Evolutionary conservation across 2,113 vertebrate genomes (phyloP).

Genomic region (Sporophila hypoxantha): DNA sequence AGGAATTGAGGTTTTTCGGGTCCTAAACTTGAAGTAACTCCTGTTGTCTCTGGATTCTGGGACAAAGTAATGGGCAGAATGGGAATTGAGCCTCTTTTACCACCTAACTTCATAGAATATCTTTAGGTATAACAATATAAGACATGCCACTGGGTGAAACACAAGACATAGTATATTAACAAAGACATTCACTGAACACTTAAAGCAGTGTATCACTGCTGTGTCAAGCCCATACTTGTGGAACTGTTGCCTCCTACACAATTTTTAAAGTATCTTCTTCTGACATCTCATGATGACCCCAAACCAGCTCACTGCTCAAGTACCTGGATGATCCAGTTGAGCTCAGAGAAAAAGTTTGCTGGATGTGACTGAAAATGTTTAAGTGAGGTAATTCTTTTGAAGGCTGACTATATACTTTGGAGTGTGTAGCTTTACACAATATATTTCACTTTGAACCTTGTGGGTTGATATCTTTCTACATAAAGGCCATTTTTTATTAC

Average conservation of each 20-base stretch:
- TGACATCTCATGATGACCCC: not conserved
- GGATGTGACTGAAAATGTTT: not conserved
- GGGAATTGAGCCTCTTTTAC: not conserved
- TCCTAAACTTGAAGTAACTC: not conserved
- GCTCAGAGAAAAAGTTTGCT: not conserved
- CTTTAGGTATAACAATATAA: not conserved
- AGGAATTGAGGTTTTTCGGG: not conserved
- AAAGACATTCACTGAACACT: not conserved
- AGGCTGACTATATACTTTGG: not conserved
- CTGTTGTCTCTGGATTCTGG: not conserved
- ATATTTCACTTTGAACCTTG: not conserved
- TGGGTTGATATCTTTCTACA: not conserved
- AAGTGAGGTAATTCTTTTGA: not conserved
- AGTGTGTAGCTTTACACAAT: not conserved
- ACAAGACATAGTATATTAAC: not conserved
- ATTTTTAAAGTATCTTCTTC: not conserved
- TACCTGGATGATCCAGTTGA: not conserved
- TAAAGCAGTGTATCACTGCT: not conserved
- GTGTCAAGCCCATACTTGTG: not conserved
- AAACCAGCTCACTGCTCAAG: not conserved
- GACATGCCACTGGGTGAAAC: not conserved
- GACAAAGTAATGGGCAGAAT: not conserved
- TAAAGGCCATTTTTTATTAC: not conserved
- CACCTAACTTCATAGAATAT: not conserved
- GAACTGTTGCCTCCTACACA: not conserved